Conservation (phyloP, 2,797 vertebrate genomes). For the Sebastes cheni region DNA sequence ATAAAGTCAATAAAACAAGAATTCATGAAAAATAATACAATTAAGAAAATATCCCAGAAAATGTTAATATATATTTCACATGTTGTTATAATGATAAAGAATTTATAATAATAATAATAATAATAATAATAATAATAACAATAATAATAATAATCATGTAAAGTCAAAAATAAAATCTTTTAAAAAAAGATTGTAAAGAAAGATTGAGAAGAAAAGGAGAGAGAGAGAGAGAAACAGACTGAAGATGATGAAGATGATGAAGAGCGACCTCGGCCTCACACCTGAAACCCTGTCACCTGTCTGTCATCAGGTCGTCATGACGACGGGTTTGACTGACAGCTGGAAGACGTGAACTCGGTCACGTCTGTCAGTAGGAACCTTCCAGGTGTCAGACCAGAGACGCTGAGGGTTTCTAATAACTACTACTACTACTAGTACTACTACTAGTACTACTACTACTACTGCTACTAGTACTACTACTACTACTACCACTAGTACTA, state of each 20-base stretch:
- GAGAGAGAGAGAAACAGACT: too few species aligned
- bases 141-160: too few species aligned
- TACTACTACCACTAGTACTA: too few species aligned
- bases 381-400: background rate
- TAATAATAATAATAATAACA: too few species aligned
- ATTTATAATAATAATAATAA: too few species aligned
- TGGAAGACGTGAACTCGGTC: background rate
- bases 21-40: background rate
- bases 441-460: too few species aligned
- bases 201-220: background rate
- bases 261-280: background rate
- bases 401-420: too few species aligned
- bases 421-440: too few species aligned
- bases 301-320: slow-evolving; percentile 17
- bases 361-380: background rate
- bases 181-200: background rate
- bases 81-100: too few species aligned
- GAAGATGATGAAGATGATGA: background rate
- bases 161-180: background rate
- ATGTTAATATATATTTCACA: too few species aligned
- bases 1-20: too few species aligned
- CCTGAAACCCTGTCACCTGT: background rate
- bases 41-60: background rate
- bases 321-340: slow-evolving; percentile 20
- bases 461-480: too few species aligned